These are phyloP conservation scores for Mayetiola destructor DNA, from an alignment of 2,888 invertebrate genomes.

Conservation along the genomic window DNA sequence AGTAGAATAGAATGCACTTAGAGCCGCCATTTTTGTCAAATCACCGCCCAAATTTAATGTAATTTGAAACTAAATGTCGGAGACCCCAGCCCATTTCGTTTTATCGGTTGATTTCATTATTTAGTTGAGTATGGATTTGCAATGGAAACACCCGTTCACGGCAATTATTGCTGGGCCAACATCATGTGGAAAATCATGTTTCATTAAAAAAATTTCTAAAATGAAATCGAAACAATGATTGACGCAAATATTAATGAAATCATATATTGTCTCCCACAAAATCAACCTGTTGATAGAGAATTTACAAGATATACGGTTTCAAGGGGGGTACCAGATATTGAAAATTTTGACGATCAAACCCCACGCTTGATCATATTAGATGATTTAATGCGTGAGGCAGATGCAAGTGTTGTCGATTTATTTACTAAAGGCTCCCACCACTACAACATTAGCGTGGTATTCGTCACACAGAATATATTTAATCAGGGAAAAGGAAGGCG, in stretches of 20 bases:
- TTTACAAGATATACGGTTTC: neutral
- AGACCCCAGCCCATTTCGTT: too few species aligned
- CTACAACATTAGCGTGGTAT: neutral
- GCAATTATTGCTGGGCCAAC: neutral
- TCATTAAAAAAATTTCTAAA: neutral
- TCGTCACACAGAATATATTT: conserved; percentile 4
- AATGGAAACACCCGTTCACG: neutral
- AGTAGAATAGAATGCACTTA: too few species aligned
- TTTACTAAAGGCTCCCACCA: conserved; percentile 9
- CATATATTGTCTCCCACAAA: conserved; percentile 1
- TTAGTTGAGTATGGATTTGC: neutral
- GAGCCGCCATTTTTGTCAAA: too few species aligned
- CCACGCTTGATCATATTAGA: neutral
- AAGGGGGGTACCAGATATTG: neutral
- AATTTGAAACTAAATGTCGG: too few species aligned
- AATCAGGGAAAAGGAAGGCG: neutral
- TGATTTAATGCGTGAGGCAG: conserved; percentile 1
- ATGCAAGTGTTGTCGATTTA: conserved; percentile 8
- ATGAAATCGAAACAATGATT: neutral
- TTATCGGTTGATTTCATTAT: too few species aligned
- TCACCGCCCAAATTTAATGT: too few species aligned
- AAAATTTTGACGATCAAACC: neutral
- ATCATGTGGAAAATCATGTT: neutral
- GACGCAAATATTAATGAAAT: neutral
- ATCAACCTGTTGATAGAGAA: neutral